Base-by-base conservation (phyloP, 2,113 vertebrate genomes). In the Sceloporus tristichus region DNA sequence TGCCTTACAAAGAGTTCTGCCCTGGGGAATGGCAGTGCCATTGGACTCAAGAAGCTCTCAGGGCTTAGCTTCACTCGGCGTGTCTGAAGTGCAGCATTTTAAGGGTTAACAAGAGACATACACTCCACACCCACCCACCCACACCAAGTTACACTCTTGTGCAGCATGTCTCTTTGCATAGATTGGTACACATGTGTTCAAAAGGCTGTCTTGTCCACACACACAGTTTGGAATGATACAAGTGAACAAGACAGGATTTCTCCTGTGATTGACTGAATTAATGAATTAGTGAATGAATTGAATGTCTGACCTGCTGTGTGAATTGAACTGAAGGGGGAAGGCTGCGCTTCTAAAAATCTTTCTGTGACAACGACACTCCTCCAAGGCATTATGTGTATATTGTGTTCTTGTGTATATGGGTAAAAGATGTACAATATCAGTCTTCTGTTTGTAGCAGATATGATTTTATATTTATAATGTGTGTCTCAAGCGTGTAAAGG, bases 381-480 rank as follows among this genome's bases (percentile, higher is more conserved):
- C 89, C 70, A 89, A 96, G 96, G 92, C 91, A 80, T 96, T 96
- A 94, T 95, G 95, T 97, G 96, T 97, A 96, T 96, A 96, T 96
- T 95, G 96, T 97, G 96, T 96, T 97, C 96, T 96, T 97, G 96
- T 97, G 96, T 97, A 96, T 96, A 96, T 97, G 96, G 95, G 95
- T 96, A 95, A 94, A 82, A 96, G 96, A 95, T 97, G 97, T 97
- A 97, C 95, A 96, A 96, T 97, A 95, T 93, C 91, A 62, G 95
- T 96, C 95, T 92, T 97, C 94, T 96, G 94, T 95, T 97, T 97
- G 96, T 96, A 97, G 96, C 95, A 97, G 96, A 96, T 96, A 93
- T 92, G 95, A 92, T 96, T 97, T 97, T 97, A 96, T 97, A 97
- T 96, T 97, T 97, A 97, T 97, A 97, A 94, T 0, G 80, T 92